Conservation (phyloP, 2,797 vertebrate genomes). For the Lepilemur ruficaudatus region DNA sequence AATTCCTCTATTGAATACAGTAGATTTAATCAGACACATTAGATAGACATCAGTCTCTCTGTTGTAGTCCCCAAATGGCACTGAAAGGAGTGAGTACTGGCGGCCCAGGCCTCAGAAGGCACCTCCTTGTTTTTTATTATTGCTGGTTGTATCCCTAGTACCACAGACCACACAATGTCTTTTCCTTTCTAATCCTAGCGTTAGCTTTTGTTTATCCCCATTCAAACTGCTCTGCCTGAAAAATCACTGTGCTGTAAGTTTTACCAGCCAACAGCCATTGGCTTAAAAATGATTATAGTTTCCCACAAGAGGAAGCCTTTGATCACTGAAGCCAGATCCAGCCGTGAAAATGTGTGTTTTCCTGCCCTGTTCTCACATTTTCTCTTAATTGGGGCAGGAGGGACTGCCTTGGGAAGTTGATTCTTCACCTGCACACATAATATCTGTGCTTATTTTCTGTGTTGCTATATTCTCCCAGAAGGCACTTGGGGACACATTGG, state of each 20-base stretch:
- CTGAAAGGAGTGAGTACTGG: neutral
- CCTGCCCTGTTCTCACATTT: conserved; percentile 32
- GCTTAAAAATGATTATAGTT: conserved; percentile 49
- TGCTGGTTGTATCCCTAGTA: rapidly evolving
- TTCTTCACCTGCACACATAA: conserved; percentile 6
- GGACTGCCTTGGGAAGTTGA: conserved; percentile 6
- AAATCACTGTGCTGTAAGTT: conserved; percentile 5
- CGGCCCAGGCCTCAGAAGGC: neutral
- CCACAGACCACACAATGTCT: neutral
- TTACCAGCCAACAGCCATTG: neutral
- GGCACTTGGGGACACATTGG: neutral
- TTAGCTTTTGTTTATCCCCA: neutral
- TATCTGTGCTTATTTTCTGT: conserved; percentile 34
- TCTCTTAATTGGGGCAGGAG: conserved; percentile 57
- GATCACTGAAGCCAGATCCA: conserved; percentile 18
- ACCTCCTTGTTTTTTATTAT: neutral
- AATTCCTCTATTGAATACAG: neutral
- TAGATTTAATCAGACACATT: neutral
- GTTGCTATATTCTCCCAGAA: neutral
- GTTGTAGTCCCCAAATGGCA: neutral
- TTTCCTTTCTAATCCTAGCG: neutral
- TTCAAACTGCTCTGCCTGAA: neutral
- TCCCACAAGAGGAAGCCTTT: conserved; percentile 44
- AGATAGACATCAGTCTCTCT: neutral
- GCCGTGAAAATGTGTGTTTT: conserved; percentile 32